Evolutionary conservation across 2,888 invertebrate genomes (phyloP).

Genomic region (Hirtodrosophila alboralis): DNA sequence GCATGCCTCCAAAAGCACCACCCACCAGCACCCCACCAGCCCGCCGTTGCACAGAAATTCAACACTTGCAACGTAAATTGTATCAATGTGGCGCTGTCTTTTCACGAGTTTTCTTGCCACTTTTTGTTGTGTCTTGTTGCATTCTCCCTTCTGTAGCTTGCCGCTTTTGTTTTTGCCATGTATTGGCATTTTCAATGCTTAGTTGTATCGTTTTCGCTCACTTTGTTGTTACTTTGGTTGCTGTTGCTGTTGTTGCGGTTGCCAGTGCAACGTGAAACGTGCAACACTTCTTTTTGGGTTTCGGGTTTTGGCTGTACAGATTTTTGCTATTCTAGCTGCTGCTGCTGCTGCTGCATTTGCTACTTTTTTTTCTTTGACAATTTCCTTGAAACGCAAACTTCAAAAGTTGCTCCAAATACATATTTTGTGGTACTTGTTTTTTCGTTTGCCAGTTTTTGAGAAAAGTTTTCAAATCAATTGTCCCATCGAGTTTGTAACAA

Average conservation of each 20-base stretch:
- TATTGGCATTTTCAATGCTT: constrained; percentile 75
- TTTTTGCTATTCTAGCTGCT: constrained; percentile 39
- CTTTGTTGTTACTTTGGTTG: constrained; percentile 68
- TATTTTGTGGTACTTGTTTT: constrained; percentile 28
- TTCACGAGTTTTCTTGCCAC: constrained; percentile 59
- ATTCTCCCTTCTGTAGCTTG: constrained; percentile 25
- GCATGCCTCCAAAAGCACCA: too few species aligned
- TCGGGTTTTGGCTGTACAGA: constrained; percentile 29
- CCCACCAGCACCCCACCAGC: neutral
- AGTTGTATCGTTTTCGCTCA: constrained; percentile 75
- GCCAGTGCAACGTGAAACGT: constrained; percentile 49
- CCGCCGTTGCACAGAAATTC: constrained; percentile 22
- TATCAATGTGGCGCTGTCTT: constrained; percentile 68
- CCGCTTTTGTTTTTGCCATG: constrained; percentile 58
- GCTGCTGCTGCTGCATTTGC: too few species aligned
- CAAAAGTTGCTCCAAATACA: constrained; percentile 58
- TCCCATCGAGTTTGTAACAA: constrained; percentile 48
- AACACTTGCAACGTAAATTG: constrained; percentile 68
- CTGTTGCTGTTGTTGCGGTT: constrained; percentile 54
- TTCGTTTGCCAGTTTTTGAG: constrained; percentile 22
- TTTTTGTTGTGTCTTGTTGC: constrained; percentile 34
- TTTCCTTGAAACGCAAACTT: constrained; percentile 73
- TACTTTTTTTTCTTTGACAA: too few species aligned
- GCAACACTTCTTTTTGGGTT: constrained; percentile 34
- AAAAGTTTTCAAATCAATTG: constrained; percentile 62